Conservation (phyloP, 1,140 invertebrate species). For the Drosophila tropicalis region DNA sequence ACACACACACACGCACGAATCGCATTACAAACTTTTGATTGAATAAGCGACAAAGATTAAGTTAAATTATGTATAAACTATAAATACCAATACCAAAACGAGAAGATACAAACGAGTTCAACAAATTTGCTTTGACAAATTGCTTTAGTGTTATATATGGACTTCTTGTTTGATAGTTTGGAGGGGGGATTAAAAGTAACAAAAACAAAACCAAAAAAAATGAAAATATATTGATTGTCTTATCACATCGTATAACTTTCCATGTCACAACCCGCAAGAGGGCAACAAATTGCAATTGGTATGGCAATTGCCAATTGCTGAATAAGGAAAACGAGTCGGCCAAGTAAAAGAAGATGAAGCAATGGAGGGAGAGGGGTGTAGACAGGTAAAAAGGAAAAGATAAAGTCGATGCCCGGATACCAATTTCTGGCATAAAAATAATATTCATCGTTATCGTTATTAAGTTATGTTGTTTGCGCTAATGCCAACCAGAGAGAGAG, state of each 20-base stretch:
- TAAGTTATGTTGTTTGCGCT: constrained; percentile 78
- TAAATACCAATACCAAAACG: constrained; percentile 1
- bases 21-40: background rate
- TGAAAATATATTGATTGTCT: constrained; percentile 80
- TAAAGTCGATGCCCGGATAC: constrained; percentile 39
- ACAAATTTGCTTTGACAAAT: constrained; percentile 52
- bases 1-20: background rate
- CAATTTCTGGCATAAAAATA: constrained; percentile 76
- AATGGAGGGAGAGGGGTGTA: background rate
- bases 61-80: constrained; percentile 10
- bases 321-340: constrained; percentile 1
- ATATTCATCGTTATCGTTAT: constrained; percentile 82
- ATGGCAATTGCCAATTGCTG: constrained; percentile 14
- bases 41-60: background rate
- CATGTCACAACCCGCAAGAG: constrained; percentile 61
- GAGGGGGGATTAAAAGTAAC: background rate
- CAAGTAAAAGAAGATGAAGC: background rate
- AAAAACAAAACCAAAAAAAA: constrained; percentile 33
- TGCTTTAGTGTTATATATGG: constrained; percentile 32
- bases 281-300: constrained; percentile 48
- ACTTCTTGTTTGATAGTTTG: background rate
- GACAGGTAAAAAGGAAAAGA: constrained; percentile 2
- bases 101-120: constrained; percentile 22
- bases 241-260: constrained; percentile 80
- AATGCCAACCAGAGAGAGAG: constrained; percentile 47